phyloP scores from a whole-genome alignment of 2,888 invertebrate species.

The Hesperia comma region DNA sequence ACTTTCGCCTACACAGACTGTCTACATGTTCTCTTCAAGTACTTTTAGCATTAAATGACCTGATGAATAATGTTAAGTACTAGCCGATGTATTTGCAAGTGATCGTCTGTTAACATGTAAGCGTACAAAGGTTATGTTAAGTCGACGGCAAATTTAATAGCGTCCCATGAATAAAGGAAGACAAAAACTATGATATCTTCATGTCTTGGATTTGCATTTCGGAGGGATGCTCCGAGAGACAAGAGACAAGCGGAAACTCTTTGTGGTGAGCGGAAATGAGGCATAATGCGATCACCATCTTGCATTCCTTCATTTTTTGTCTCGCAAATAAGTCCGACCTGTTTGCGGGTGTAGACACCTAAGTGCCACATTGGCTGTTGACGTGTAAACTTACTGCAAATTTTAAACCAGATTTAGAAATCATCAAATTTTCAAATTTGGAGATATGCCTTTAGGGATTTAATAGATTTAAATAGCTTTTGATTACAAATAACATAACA shows the following conservation, averaged over 20 bases:
- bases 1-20: background rate
- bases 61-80: slow-evolving; percentile 5
- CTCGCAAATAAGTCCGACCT: slow-evolving; percentile 44
- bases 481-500: too few species aligned
- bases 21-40: too few species aligned
- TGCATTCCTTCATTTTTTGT: slow-evolving; percentile 58
- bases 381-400: background rate
- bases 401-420: background rate
- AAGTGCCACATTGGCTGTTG: slow-evolving; percentile 32
- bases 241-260: slow-evolving; percentile 78
- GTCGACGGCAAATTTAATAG: slow-evolving; percentile 10
- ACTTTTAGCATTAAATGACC: background rate
- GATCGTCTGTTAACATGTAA: background rate
- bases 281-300: slow-evolving; percentile 74
- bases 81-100: slow-evolving; percentile 1
- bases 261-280: slow-evolving; percentile 76
- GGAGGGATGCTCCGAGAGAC: slow-evolving; percentile 73
- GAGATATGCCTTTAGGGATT: too few species aligned
- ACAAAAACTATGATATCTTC: slow-evolving; percentile 47
- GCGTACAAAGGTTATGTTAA: slow-evolving; percentile 11
- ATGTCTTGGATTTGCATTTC: slow-evolving; percentile 70
- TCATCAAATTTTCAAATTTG: too few species aligned
- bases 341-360: slow-evolving; percentile 44
- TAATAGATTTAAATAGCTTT: too few species aligned
- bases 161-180: slow-evolving; percentile 42